Percentiles rank a stretch among this genome's conserved stretches.
Evolutionary conservation across 2,113 vertebrate genomes (phyloP).

Genomic region (Turnix velox): DNA sequence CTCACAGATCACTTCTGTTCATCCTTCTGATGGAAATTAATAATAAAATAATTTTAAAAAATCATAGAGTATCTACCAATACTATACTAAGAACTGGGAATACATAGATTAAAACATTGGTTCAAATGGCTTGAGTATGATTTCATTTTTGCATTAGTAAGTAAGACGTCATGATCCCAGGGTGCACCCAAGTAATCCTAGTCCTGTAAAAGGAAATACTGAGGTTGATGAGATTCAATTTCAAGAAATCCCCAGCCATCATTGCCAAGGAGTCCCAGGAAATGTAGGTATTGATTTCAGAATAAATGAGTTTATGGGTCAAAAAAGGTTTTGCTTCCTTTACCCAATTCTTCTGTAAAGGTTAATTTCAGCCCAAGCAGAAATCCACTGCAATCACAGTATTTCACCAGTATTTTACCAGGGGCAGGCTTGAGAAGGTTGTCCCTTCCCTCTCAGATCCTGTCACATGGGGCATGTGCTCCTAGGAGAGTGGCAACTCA

Average conservation of each 20-base stretch:
- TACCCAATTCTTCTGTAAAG: neutral
- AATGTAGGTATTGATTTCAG: slow-evolving; percentile 54
- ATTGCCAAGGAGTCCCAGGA: slow-evolving; percentile 30
- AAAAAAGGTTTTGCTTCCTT: slow-evolving; percentile 40
- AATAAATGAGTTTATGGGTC: slow-evolving; percentile 8
- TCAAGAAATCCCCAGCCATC: slow-evolving; percentile 39
- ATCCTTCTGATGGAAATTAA: neutral
- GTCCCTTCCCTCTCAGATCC: neutral
- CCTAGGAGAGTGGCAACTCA: neutral
- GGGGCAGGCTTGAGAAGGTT: neutral
- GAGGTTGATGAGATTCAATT: slow-evolving; percentile 38
- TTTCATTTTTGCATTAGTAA: neutral
- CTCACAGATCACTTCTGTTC: neutral
- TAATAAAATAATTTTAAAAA: neutral
- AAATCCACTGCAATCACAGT: neutral
- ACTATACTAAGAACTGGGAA: neutral
- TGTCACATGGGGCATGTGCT: neutral
- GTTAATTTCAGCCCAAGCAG: neutral
- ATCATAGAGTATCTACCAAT: neutral
- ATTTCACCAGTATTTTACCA: neutral
- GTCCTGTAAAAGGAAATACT: neutral
- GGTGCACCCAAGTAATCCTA: neutral
- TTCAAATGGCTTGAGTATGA: neutral
- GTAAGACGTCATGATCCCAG: neutral
- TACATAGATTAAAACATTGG: neutral